phyloP scores from a whole-genome alignment of 2,888 invertebrate genomes.

The Nipponacmea schrenckii region DNA sequence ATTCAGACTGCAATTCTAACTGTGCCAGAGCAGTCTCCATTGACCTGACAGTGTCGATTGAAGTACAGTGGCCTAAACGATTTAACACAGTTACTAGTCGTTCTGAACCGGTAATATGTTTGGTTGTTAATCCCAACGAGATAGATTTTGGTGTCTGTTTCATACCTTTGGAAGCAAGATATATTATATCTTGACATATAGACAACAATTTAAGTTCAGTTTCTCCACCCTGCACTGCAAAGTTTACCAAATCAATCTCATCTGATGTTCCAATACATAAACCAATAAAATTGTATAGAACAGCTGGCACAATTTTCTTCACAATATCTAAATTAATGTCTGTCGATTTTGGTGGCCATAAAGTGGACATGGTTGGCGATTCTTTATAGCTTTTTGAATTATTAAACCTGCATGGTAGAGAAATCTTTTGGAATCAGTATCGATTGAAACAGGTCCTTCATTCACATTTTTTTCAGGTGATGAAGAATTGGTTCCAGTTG shows the following conservation, averaged over 20 bases:
- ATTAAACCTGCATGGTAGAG: neutral
- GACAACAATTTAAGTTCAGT: neutral
- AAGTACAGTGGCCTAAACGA: neutral
- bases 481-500: no score
- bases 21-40: neutral
- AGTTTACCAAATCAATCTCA: neutral
- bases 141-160: neutral
- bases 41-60: neutral
- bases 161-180: neutral
- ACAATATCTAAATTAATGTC: neutral
- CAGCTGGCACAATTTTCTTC: neutral
- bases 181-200: neutral
- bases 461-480: no score
- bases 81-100: neutral
- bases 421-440: neutral
- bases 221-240: neutral
- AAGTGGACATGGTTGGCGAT: neutral
- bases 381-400: neutral
- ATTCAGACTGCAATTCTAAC: neutral
- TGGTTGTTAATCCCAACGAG: neutral
- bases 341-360: neutral
- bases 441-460: no score
- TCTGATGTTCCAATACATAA: neutral
- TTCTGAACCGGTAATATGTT: neutral
- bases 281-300: neutral